phyloP scores from a whole-genome alignment of 2,113 vertebrate species.

The Protobothrops mucrosquamatus region DNA sequence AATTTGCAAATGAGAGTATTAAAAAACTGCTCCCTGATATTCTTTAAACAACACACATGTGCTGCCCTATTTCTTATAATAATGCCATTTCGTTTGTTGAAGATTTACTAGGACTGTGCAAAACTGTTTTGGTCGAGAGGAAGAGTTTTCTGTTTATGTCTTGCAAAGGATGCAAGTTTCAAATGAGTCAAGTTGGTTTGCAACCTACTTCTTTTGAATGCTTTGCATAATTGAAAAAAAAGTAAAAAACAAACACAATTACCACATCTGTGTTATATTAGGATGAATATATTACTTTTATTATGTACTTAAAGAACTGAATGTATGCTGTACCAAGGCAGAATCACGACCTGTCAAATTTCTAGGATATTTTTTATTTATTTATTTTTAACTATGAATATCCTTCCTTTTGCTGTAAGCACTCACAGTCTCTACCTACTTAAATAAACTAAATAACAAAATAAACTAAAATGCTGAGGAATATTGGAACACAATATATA shows the following conservation, averaged over 20 bases:
- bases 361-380: neutral
- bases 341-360: neutral
- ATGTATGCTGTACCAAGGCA: neutral
- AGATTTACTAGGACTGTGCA: neutral
- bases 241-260: neutral
- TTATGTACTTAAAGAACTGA: neutral
- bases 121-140: neutral
- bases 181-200: neutral
- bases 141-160: neutral
- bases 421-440: neutral
- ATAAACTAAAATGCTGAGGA: neutral
- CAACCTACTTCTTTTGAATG: neutral
- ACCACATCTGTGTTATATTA: neutral
- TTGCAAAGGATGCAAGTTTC: neutral
- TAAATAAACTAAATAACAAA: neutral
- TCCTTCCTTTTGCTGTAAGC: neutral
- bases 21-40: constrained; percentile 34
- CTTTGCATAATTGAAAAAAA: neutral
- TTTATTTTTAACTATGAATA: neutral
- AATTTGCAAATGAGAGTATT: constrained; percentile 34
- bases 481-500: neutral
- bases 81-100: constrained; percentile 1
- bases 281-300: neutral
- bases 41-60: constrained; percentile 25
- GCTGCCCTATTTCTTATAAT: constrained; percentile 24